Base-by-base conservation (phyloP, 2,888 invertebrate species). In the Hybos culiciformis region DNA sequence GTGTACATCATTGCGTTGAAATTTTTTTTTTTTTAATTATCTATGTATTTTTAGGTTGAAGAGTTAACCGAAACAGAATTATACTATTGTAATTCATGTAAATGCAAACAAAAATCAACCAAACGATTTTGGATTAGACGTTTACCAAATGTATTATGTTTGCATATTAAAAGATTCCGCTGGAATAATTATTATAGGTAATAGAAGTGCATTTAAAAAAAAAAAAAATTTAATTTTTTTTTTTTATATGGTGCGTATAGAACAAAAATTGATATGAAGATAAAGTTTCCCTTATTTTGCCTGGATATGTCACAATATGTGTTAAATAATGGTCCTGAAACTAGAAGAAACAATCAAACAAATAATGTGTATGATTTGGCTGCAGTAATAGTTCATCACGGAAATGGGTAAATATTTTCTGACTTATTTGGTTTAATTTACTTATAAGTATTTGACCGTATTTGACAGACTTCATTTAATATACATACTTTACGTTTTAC, bases 121-220 rank as follows among this genome's bases (percentile, higher is more conserved):
- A 87, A 87, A 63, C 80, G 84, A 62, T 85, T 87, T 67, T 83
- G 85, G 80, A 80, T 87, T 56, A 71, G 83, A 48, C 69, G 82
- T 54, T 69, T 86, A 57, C 86, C 86, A 49, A 83, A 85, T 64
- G 85, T 86, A 23, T 67, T 87, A 51, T 86, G 86, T 67, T 66
- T 87, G 55, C 86, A 87, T 62, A 72, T 87, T 54, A 87, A 87
- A 67, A 70, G 86, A 53, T 87, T 87, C 66, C 74, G 85, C 51
- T 86, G 85, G 84, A 79, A 78, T 58, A 80, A 29, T 29, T 29
- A n/a, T n/a, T 29, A n/a, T 29, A 29, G 29, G 29, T 29, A 29
- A 6, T 29, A 6, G 7, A 6, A 29, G n/a, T n/a, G 12, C 2
- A n/a, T 2, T 29, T 29, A 29, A 26, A 26, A 29, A 5, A n/a